These are phyloP conservation scores for Thalassoma bifasciatum DNA, from an alignment of 2,113 vertebrate genomes.

Conservation along the genomic window DNA sequence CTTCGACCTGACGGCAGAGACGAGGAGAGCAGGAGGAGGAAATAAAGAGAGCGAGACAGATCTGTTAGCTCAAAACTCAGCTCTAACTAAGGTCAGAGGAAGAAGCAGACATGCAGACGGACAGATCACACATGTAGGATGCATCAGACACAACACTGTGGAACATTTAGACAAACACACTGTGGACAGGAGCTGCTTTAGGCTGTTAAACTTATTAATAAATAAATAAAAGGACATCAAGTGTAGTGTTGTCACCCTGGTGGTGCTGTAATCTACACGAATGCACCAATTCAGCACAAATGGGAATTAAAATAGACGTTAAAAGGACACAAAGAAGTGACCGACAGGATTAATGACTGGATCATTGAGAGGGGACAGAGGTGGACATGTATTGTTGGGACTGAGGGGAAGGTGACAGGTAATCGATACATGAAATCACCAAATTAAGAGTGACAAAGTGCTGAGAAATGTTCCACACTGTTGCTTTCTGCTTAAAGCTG, in stretches of 20 bases:
- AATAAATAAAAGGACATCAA: too few relatives aligned
- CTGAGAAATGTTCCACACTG: conserved; percentile 51
- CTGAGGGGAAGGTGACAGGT: conserved; percentile 1
- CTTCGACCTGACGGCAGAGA: conserved; percentile 85
- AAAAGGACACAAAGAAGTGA: not conserved
- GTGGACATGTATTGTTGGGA: not conserved
- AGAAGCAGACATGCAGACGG: conserved; percentile 20
- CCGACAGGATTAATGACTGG: not conserved
- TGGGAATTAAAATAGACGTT: not conserved
- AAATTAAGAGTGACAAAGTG: conserved; percentile 5
- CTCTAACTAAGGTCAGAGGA: not conserved
- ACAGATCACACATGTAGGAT: conserved; percentile 5
- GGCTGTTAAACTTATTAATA: not conserved
- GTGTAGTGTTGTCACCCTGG: not conserved
- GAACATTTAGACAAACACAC: conserved; percentile 36
- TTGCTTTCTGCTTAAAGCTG: conserved; percentile 15
- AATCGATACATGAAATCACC: not conserved
- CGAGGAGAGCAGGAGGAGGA: not conserved
- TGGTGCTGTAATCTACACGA: not conserved
- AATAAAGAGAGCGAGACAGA: not conserved
- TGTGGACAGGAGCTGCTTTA: not conserved
- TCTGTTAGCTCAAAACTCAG: conserved; percentile 19
- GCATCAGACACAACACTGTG: conserved; percentile 35
- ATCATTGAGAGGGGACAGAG: not conserved
- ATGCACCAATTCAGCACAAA: not conserved